Evolutionary conservation across 30 jellyfish, hydroid and myxozoan genomes (phyloP).

Genomic region (Cassiopea xamachana): DNA sequence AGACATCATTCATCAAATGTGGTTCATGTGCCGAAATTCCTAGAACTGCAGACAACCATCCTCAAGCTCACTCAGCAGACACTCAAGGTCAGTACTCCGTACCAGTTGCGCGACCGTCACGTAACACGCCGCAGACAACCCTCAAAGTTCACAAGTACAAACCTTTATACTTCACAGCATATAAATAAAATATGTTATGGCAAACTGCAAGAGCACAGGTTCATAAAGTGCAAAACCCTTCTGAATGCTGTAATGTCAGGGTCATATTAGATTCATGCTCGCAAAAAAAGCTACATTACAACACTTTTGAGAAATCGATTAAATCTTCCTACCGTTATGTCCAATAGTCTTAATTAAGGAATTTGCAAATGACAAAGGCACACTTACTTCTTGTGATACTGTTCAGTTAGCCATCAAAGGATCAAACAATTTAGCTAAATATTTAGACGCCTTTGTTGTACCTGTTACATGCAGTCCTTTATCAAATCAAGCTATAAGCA

Average conservation of each 20-base stretch:
- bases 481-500: background rate
- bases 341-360: background rate
- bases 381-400: background rate
- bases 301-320: background rate
- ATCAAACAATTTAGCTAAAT: background rate
- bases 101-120: background rate
- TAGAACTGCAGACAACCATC: background rate
- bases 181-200: background rate
- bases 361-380: background rate
- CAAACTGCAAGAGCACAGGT: slow-evolving; percentile 6
- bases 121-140: background rate
- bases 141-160: background rate
- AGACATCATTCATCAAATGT: slow-evolving; percentile 5
- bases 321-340: background rate
- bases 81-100: too few relatives aligned
- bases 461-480: slow-evolving; percentile 10
- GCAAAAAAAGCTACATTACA: background rate
- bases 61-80: background rate
- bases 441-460: slow-evolving; percentile 10
- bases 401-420: slow-evolving; percentile 9
- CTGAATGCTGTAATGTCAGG: background rate
- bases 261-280: slow-evolving; percentile 6
- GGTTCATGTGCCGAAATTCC: background rate
- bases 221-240: background rate
- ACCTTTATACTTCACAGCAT: background rate